These are phyloP conservation scores for Eleginops maclovinus DNA, from an alignment of 2,113 vertebrate species.

Conservation along the genomic window DNA sequence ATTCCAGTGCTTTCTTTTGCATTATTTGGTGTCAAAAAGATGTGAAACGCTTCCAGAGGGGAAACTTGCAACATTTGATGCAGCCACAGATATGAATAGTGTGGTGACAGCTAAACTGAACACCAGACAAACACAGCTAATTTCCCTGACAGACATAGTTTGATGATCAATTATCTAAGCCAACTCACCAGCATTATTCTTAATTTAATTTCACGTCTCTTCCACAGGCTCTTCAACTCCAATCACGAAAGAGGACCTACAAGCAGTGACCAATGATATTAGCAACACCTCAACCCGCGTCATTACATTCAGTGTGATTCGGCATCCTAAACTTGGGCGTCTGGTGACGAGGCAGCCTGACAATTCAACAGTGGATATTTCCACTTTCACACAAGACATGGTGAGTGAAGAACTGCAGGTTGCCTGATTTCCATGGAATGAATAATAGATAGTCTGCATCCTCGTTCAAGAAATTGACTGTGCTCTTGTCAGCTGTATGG, in stretches of 20 bases:
- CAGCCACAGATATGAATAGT: conserved; percentile 9
- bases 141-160: not conserved
- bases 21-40: conserved; percentile 48
- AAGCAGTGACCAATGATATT: conserved; percentile 88
- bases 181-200: not conserved
- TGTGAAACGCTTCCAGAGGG: conserved; percentile 33
- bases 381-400: conserved; percentile 90
- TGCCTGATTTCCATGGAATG: conserved; percentile 44
- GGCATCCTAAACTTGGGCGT: conserved; percentile 86
- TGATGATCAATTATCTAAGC: conserved; percentile 6
- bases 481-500: conserved; percentile 30
- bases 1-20: conserved; percentile 42
- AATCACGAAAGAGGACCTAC: conserved; percentile 85
- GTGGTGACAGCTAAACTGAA: conserved; percentile 26
- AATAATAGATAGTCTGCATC: conserved; percentile 62
- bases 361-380: conserved; percentile 83
- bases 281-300: conserved; percentile 82
- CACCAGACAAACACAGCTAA: not conserved
- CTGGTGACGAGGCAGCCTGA: conserved; percentile 81
- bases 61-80: conserved; percentile 18
- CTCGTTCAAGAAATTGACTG: conserved; percentile 41
- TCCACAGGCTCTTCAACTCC: conserved; percentile 82
- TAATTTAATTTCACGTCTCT: not conserved
- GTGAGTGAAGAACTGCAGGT: conserved; percentile 78
- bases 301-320: conserved; percentile 84